Base-by-base conservation (phyloP, 2,797 vertebrate genomes). In the Uromys caudimaculatus region DNA sequence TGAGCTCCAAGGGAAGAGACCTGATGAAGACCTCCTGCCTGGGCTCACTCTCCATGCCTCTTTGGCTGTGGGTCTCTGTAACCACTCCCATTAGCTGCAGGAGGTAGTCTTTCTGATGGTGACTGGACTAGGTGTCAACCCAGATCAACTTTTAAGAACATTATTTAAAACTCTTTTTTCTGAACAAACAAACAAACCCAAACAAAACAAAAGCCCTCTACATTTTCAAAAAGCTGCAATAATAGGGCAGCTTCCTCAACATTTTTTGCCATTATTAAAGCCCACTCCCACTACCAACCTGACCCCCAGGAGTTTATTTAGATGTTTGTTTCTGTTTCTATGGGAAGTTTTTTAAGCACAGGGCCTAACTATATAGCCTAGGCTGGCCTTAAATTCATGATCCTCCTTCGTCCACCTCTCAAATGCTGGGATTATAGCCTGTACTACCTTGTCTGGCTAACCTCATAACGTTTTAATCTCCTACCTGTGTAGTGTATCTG, bases 121-220 rank as follows among this genome's bases (percentile, higher is more conserved):
- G 3, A 44, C 21, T 75, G 38, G 71, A 44, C 71, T 41, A 75
- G 71, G 38, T 24, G 3, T 21, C 38, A 41, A 86, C 35, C 29
- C 27, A 77, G 67, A 82, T 24, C 52, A 71, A 58, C 52, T 86
- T 89, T 95, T 91, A 88, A 16, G 14, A 95, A 41, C 54, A 81
- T 87, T 54, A 64, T 84, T 95, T 93, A 23, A 76, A 94, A 16
- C 35, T n/a, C 0, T 62, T 67, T 89, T 84, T 81, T 29, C 44
- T 64, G 41, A 81, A 58, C 62, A 64, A 64, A 64, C 62, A 64
- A 64, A 64, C 27, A 56, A 58, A 56, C 44, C 6, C 12, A 58
- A 62, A 9, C 60, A 62, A 58, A 58, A 21, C 23, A 58, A 58
- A 21, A 32, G 29, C 12, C 3, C 11, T 32, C 7, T n/a, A 10